Conservation (phyloP, 2,888 invertebrate genomes). For the Catocala fraxini region DNA sequence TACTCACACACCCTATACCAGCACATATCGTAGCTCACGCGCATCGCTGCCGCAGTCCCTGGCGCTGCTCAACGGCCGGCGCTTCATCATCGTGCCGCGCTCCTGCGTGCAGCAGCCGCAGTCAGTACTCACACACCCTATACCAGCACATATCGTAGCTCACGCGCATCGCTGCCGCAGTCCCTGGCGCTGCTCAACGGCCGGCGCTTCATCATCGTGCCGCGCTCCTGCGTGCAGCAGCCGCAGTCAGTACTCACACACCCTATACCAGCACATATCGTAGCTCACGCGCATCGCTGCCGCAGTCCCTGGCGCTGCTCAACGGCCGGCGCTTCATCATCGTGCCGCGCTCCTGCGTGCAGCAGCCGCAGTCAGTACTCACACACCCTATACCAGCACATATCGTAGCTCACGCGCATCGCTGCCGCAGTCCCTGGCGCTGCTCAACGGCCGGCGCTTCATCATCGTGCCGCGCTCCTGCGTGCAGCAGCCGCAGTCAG, state of each 20-base stretch:
- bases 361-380: slow-evolving; percentile 35
- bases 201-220: slow-evolving; percentile 65
- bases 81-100: slow-evolving; percentile 81
- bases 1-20: background rate
- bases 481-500: slow-evolving; percentile 40
- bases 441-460: slow-evolving; percentile 86
- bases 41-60: slow-evolving; percentile 65
- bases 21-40: too few species aligned
- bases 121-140: slow-evolving; percentile 10
- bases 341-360: slow-evolving; percentile 80
- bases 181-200: slow-evolving; percentile 89
- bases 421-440: slow-evolving; percentile 77
- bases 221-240: slow-evolving; percentile 75
- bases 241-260: slow-evolving; percentile 25
- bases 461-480: slow-evolving; percentile 81
- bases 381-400: too few species aligned
- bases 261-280: too few species aligned
- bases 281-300: too few species aligned
- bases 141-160: too few species aligned
- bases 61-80: slow-evolving; percentile 88
- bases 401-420: too few species aligned
- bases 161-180: slow-evolving; percentile 41
- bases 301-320: slow-evolving; percentile 86
- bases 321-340: slow-evolving; percentile 78
- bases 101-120: slow-evolving; percentile 56